These are phyloP conservation scores for Buceros bicornis DNA, from an alignment of 2,797 vertebrate species.

Conservation along the genomic window DNA sequence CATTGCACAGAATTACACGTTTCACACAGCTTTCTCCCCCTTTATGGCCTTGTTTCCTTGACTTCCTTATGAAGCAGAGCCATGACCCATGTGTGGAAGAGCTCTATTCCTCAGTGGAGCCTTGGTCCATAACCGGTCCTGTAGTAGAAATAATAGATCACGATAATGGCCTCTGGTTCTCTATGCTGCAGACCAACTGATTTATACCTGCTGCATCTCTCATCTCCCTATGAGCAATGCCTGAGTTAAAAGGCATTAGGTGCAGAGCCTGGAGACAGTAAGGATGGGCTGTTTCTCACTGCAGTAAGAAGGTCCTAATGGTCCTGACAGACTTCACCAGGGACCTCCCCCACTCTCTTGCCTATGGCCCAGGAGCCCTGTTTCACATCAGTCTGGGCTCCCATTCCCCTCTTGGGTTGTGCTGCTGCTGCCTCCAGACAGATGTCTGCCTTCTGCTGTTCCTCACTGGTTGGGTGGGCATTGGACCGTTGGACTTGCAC, in stretches of 20 bases:
- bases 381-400: background rate
- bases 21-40: background rate
- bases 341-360: background rate
- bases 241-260: background rate
- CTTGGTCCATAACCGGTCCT: background rate
- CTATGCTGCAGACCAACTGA: background rate
- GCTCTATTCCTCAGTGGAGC: background rate
- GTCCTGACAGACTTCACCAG: background rate
- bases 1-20: background rate
- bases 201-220: background rate
- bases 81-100: rapidly evolving
- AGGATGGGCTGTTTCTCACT: background rate
- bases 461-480: background rate
- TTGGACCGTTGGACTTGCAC: background rate
- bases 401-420: background rate
- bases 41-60: background rate
- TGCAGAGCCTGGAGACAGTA: background rate
- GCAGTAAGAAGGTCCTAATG: background rate
- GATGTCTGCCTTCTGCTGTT: background rate
- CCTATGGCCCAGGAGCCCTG: background rate
- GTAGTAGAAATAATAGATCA: background rate
- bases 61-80: background rate
- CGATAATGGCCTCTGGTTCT: background rate
- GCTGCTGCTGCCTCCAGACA: background rate
- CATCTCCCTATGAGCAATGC: background rate